Base-by-base conservation (phyloP, 1,140 invertebrate genomes). In the Archivesica marissinica region DNA sequence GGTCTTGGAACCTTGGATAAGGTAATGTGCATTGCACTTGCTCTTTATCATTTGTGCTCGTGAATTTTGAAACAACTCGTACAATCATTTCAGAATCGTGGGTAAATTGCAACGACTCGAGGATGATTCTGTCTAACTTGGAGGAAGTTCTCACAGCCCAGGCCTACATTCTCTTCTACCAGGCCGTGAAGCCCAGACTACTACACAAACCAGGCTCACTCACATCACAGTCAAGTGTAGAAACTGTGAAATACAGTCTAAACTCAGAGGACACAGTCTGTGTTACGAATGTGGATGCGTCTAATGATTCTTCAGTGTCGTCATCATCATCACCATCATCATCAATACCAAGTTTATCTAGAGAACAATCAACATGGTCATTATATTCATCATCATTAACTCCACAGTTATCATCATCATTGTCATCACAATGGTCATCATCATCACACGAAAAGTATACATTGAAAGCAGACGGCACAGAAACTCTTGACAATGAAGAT, bases 101-200 rank as follows among this genome's bases (percentile, higher is more conserved):
- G 91, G 70, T 92, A 4, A 86, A 90, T 50, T 92, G 91, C 76
- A 92, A 92, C 82, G 91, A 92, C 80, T 88, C 90, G 0, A 81
- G 87, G 39, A 86, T 92, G 80, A 76, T 90, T 39, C 66, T 87
- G 39, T 87, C 81, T 33, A 50, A 75, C 0, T 17, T 89, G n/a
- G 85, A 90, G 23, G 90, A 92, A 20, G 91, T 92, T 13, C 83
- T 87, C 2, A 86, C 82, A 44, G 87, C 88, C 44, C 91, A 92
- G 81, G 91, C 90, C 3, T 92, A 92, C 77, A 92, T 92, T 66
- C 76, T 92, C 25, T 86, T 92, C 79, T 92, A 92, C 80, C 89
- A 87, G 23, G n/a, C 28, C 25, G n/a, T 52, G 15, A 11, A 54
- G 17, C 38, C 41, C 1, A 7, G 28, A 7, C 25, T 20, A 30